phyloP scores from a whole-genome alignment of 2,797 vertebrate species.

The Ataeniobius toweri region DNA sequence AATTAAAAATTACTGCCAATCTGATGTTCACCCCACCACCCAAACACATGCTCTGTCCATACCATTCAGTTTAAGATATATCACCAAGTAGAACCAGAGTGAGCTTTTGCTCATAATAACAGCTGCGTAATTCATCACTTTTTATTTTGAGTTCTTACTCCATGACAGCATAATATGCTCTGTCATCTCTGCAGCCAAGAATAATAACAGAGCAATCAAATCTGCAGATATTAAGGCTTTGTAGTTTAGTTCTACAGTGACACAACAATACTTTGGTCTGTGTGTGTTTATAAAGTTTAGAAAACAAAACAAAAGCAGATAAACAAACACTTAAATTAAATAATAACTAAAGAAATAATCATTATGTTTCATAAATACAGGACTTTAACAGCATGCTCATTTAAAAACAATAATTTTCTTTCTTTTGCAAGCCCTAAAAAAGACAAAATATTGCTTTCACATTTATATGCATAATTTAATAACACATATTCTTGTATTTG shows the following conservation, averaged over 20 bases:
- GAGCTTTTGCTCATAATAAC: background rate
- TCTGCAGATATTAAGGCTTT: background rate
- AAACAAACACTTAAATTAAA: background rate
- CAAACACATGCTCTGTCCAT: background rate
- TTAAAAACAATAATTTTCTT: background rate
- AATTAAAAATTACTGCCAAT: constrained; percentile 4
- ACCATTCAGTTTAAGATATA: constrained; percentile 7
- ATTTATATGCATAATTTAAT: background rate
- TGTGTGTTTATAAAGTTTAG: background rate
- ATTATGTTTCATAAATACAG: background rate
- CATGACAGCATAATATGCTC: background rate
- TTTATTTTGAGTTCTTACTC: background rate
- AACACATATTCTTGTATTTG: background rate
- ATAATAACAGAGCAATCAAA: background rate
- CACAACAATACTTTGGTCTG: background rate
- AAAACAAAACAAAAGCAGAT: background rate
- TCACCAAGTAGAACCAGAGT: background rate
- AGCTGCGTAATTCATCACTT: background rate
- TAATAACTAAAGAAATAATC: background rate
- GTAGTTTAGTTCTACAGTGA: background rate
- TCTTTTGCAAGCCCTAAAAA: background rate
- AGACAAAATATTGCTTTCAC: background rate
- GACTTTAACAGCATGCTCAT: background rate
- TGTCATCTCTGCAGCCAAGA: background rate
- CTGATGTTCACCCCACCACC: background rate